Percentiles rank a stretch among this genome's conserved stretches.
Conservation (phyloP, 1,140 invertebrate species). For the Ostrea edulis region DNA sequence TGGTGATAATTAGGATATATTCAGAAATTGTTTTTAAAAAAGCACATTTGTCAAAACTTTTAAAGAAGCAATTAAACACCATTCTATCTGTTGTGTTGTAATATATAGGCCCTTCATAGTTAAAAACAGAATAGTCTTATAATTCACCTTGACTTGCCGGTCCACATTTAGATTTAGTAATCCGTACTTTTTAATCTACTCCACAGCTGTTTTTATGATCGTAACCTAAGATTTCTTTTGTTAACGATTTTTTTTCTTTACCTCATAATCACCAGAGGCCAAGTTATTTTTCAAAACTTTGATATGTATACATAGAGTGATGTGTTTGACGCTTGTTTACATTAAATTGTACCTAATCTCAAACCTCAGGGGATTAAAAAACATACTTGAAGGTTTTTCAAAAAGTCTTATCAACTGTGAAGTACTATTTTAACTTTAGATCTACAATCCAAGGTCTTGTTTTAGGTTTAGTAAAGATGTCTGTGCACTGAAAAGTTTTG, state of each 20-base stretch:
- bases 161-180: background rate
- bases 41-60: too few species aligned
- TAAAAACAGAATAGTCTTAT: background rate
- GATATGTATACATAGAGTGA: background rate
- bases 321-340: background rate
- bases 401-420: slow-evolving; percentile 14
- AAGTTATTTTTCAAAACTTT: background rate
- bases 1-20: too few species aligned
- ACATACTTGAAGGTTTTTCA: background rate
- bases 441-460: background rate
- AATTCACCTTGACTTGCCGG: background rate
- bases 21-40: too few species aligned
- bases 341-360: slow-evolving; percentile 30
- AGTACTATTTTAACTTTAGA: slow-evolving; percentile 17
- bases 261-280: background rate
- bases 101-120: too few species aligned
- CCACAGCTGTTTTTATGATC: background rate
- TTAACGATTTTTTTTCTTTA: background rate
- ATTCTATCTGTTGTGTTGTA: too few species aligned
- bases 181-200: background rate
- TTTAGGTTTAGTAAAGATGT: background rate
- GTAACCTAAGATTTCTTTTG: background rate
- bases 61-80: too few species aligned
- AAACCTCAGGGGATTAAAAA: background rate
- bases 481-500: background rate